phyloP scores from a whole-genome alignment of 1,140 invertebrate species.

The Neelides sp. region DNA sequence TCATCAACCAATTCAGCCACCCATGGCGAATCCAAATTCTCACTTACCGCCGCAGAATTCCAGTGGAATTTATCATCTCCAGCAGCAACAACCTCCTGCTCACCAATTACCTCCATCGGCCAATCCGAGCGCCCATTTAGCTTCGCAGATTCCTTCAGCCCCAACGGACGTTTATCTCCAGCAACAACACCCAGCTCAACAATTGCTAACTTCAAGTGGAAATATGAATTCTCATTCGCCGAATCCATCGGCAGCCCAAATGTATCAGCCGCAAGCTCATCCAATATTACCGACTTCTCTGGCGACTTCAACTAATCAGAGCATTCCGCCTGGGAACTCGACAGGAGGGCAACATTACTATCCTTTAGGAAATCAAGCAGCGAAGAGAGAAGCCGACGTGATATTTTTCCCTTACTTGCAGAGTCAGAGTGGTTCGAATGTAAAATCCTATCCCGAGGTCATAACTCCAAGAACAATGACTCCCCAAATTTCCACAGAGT shows the following conservation, averaged over 20 bases:
- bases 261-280: slow-evolving; percentile 8
- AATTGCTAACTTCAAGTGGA: not conserved
- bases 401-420: too few relatives aligned
- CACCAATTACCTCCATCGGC: not conserved
- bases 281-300: slow-evolving; percentile 6
- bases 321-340: too few relatives aligned
- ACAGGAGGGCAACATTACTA: too few relatives aligned
- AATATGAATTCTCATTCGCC: not conserved
- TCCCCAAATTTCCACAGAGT: too few relatives aligned
- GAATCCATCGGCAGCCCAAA: not conserved
- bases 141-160: not conserved
- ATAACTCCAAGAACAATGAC: too few relatives aligned
- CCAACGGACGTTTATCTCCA: not conserved
- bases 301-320: too few relatives aligned
- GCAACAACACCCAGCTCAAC: not conserved
- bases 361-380: too few relatives aligned
- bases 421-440: too few relatives aligned
- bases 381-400: too few relatives aligned
- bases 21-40: not conserved
- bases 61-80: not conserved
- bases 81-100: slow-evolving; percentile 4
- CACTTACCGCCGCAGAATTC: not conserved
- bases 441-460: too few relatives aligned
- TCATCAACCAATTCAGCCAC: not conserved
- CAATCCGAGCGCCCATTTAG: not conserved